Evolutionary conservation across 2,113 vertebrate genomes (phyloP), one percentile per base, ranked within the genome.

Genomic region (Paracanthobrama guichenoti): DNA sequence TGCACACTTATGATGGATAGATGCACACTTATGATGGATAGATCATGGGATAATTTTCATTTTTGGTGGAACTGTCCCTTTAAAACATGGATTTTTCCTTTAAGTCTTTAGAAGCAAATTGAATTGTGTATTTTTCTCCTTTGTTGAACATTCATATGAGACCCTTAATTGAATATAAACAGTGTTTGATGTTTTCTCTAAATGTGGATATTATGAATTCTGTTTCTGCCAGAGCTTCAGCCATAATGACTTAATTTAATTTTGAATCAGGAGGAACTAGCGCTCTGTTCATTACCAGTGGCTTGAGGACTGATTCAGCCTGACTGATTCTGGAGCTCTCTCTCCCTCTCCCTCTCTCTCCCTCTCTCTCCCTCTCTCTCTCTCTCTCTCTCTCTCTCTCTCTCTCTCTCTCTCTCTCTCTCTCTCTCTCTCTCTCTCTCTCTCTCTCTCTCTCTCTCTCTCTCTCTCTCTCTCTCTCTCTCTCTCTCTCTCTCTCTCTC

Each of bases 261-360:
- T 86, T 86, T 31, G 42, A 67, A 31, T 48, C 73, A 71, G 53
- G 81, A 86, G 62, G 55, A 80, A 85, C 50, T 22, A 59, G 26
- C 28, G 73, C 48, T 81, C 48, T 84, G 39, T 53, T 84, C 73
- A 76, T 86, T 84, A 79, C 64, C 20, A 8, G 31, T 85, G 78
- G 84, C 85, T 72, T 39, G 72, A 82, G 87, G 88, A 89, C 71
- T 66, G 78, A 78, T 62, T 64, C 67, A 87, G 75, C 74, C 42
- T 69, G 73, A 75, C 85, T 81, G 76, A 79, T 12, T 10, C 35
- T 71, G 28, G 81, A 60, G 55, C 46, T 80, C 31, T 46, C 78
- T 59, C 50, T 83, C 59, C 85, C 76, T 81, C 44, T 46, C 44
- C 12, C 44, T 46, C 46, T 13, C 46, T 12, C 44, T 12, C 44